Percentiles rank a stretch among this genome's conserved stretches.
phyloP scores from a whole-genome alignment of 2,113 vertebrate species.

The Mirza zaza region DNA sequence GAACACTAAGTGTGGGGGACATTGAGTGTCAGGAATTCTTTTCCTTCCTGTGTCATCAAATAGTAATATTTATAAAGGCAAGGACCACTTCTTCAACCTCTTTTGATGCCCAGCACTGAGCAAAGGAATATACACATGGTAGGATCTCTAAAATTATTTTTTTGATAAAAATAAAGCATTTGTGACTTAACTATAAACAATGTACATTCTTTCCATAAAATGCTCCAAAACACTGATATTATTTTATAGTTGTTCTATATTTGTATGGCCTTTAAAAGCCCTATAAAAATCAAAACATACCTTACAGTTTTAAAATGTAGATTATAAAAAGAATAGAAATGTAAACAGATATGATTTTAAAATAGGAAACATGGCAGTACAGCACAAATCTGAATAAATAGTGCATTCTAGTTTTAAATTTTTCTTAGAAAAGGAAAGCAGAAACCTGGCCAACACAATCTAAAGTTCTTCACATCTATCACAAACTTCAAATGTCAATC shows the following conservation, averaged over 20 bases:
- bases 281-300: conserved; percentile 34
- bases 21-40: background rate
- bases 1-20: too few relatives aligned
- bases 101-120: background rate
- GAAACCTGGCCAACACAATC: background rate
- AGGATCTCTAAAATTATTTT: background rate
- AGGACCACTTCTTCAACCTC: background rate
- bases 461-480: background rate
- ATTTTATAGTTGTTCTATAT: background rate
- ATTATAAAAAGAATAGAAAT: conserved; percentile 44
- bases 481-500: background rate
- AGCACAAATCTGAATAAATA: background rate
- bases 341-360: conserved; percentile 28
- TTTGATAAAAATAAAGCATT: background rate
- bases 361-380: background rate
- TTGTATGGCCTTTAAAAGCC: background rate
- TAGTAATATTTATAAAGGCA: background rate
- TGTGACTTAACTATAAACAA: background rate
- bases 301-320: conserved; percentile 16
- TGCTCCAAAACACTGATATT: background rate
- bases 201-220: background rate
- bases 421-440: background rate
- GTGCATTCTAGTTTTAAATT: background rate
- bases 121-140: background rate
- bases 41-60: background rate